Base-by-base conservation (phyloP, 2,888 invertebrate species). In the Synergus japonicus region DNA sequence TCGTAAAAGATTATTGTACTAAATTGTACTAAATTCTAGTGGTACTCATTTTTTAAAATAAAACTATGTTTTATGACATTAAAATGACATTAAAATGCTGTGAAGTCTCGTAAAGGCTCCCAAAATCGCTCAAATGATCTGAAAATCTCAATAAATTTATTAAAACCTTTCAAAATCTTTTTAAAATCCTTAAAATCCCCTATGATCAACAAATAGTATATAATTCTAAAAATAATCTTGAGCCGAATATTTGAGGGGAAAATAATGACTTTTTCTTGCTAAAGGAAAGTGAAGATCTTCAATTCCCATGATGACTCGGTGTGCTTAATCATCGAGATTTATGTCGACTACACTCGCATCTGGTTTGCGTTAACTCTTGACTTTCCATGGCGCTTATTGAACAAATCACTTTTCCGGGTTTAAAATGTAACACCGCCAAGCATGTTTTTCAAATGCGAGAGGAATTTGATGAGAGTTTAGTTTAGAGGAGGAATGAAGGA, bases 221-320 rank as follows among this genome's bases (percentile, higher is more conserved):
- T 29, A 29, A 4, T 15, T 5, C 15, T 5, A 2, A 4, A 49
- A 5, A 15, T 49, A 49, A 49, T 5, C 4, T 49, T 49, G 15
- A 49, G 0, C 15, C 15, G 15, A 49, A 15, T 4, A 49, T 49
- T 49, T 15, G 5, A 15, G 15, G 15, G 15, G 15, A 49, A 49
- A 49, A 49, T 15, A 49, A 49, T 7, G 15, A 5, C 4, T 49
- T 49, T 49, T 49, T 58, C 10, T 12, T 29, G 29, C n/a, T n/a
- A 9, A 18, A 58, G 58, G 58, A 58, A 58, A 58, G 9, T 58
- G 18, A 58, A 8, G n/a, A 58, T 58, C 3, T 58, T 58, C 18
- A 18, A 58, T 58, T 58, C 58, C 58, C 58, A 58, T 58, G 58
- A 58, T 58, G 58, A 58, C 9, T 18, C n/a, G 58, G 58, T n/a